Conservation (phyloP, 2,113 vertebrate genomes). For the Brachyhypopomus gauderio region DNA sequence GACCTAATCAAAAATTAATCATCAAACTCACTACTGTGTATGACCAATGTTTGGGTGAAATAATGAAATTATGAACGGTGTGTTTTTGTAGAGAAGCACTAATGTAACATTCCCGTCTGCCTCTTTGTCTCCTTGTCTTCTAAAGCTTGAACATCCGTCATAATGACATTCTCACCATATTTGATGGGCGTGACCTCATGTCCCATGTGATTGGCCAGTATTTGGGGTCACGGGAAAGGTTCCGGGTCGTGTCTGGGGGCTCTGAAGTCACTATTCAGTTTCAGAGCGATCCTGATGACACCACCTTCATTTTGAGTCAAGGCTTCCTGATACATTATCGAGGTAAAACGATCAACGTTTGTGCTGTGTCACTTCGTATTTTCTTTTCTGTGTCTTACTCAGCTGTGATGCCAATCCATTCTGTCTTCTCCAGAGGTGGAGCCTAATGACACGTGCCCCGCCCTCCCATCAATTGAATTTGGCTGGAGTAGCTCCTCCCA, state of each 20-base stretch:
- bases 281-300: constrained; percentile 85
- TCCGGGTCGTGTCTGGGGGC: constrained; percentile 84
- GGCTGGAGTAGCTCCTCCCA: constrained; percentile 91
- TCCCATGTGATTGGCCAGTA: constrained; percentile 88
- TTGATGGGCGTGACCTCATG: constrained; percentile 84
- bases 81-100: too few species aligned
- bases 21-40: too few species aligned
- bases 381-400: background rate
- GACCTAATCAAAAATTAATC: too few species aligned
- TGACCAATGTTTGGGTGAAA: too few species aligned
- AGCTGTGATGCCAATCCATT: background rate
- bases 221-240: constrained; percentile 83
- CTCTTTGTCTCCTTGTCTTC: constrained; percentile 22
- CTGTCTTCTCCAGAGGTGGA: constrained; percentile 79
- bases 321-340: constrained; percentile 90
- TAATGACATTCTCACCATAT: constrained; percentile 85
- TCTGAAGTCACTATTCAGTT: constrained; percentile 90
- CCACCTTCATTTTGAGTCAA: constrained; percentile 83
- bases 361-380: background rate
- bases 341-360: constrained; percentile 64
- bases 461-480: constrained; percentile 82
- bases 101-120: background rate
- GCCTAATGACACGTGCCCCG: constrained; percentile 89
- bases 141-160: constrained; percentile 86
- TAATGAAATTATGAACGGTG: too few species aligned